A percentile compares a stretch with the other conserved stretches of the same genome.
phyloP scores from a whole-genome alignment of 2,888 invertebrate species.

The Hemistola chrysoprasaria region DNA sequence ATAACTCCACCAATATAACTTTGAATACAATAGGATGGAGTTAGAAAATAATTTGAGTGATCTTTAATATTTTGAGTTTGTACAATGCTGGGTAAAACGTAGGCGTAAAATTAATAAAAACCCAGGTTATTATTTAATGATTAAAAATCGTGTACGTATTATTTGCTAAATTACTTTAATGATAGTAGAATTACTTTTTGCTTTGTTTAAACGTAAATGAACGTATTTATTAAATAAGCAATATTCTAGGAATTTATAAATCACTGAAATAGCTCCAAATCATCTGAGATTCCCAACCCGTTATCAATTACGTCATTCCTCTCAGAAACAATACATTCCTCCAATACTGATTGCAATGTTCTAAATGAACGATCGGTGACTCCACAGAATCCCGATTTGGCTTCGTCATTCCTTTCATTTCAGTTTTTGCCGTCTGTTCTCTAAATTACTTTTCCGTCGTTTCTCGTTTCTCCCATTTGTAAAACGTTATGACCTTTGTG shows the following conservation, averaged over 20 bases:
- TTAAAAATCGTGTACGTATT: too few species aligned
- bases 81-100: too few species aligned
- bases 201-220: too few species aligned
- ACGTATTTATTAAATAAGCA: not conserved
- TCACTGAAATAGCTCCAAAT: conserved; percentile 1
- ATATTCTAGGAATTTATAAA: not conserved
- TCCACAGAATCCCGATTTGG: conserved; percentile 53
- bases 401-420: conserved; percentile 64
- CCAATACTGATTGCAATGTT: conserved; percentile 46
- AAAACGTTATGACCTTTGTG: conserved; percentile 26
- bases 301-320: conserved; percentile 14
- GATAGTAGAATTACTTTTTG: too few species aligned
- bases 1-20: too few species aligned
- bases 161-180: too few species aligned
- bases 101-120: too few species aligned
- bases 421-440: conserved; percentile 52
- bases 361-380: conserved; percentile 63
- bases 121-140: too few species aligned
- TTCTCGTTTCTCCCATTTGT: conserved; percentile 46
- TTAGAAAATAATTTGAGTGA: too few species aligned
- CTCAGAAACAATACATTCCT: conserved; percentile 35
- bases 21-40: too few species aligned
- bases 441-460: conserved; percentile 52
- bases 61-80: too few species aligned
- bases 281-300: not conserved